Conservation (phyloP, 2,888 invertebrate species). For the Drosophila anomalata region DNA sequence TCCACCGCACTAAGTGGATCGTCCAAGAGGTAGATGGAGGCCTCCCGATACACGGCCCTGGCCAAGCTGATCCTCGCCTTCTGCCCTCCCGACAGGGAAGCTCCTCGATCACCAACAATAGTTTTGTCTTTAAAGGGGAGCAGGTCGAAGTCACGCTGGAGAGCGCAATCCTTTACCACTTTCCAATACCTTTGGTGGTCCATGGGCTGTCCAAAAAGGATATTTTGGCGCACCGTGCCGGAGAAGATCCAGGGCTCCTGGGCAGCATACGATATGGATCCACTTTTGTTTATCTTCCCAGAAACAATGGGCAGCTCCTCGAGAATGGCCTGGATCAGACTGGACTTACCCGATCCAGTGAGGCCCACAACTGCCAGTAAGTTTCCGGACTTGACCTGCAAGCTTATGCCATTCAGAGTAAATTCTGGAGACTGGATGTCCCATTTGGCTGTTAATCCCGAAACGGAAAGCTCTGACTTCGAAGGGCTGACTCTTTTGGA, state of each 20-base stretch:
- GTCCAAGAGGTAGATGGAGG: no score
- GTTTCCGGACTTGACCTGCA: constrained; percentile 87
- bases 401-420: constrained; percentile 88
- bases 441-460: constrained; percentile 81
- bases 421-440: constrained; percentile 86
- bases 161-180: constrained; percentile 84
- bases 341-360: constrained; percentile 88
- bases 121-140: constrained; percentile 87
- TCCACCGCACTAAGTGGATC: constrained; percentile 86
- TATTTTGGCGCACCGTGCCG: constrained; percentile 87
- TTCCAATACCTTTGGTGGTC: constrained; percentile 86
- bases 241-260: constrained; percentile 94
- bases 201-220: constrained; percentile 86
- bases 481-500: no score
- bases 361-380: constrained; percentile 89
- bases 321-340: constrained; percentile 85
- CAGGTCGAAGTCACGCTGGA: constrained; percentile 85
- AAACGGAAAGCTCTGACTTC: no score
- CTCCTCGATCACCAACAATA: constrained; percentile 91
- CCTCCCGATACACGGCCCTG: no score
- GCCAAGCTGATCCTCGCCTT: no score
- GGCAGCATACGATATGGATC: constrained; percentile 89
- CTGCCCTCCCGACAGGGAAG: no score
- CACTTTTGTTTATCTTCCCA: constrained; percentile 86
- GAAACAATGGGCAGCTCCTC: constrained; percentile 85